Evolutionary conservation across 2,888 invertebrate genomes (phyloP).

Genomic region (Unio pictorum): DNA sequence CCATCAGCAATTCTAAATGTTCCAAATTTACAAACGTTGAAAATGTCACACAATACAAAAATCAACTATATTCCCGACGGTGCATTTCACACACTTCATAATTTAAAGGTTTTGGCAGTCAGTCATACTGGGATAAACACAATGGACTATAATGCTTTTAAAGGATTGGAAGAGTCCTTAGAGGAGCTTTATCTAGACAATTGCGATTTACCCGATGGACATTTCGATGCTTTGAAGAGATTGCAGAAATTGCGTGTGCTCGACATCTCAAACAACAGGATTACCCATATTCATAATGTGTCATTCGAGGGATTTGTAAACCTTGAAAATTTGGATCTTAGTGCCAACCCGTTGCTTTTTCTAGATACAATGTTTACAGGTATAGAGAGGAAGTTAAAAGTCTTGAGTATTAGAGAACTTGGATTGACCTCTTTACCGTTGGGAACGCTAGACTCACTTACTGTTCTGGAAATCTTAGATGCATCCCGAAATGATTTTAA

Average conservation of each 20-base stretch:
- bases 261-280: slow-evolving; percentile 32
- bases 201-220: slow-evolving; percentile 22
- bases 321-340: slow-evolving; percentile 28
- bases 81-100: slow-evolving; percentile 19
- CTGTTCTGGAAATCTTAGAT: slow-evolving; percentile 18
- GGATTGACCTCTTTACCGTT: slow-evolving; percentile 26
- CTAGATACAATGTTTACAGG: slow-evolving; percentile 33
- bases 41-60: slow-evolving; percentile 20
- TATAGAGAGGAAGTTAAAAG: slow-evolving; percentile 22
- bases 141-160: slow-evolving; percentile 19
- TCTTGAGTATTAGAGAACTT: slow-evolving; percentile 19
- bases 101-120: slow-evolving; percentile 22
- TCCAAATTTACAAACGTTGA: slow-evolving; percentile 18
- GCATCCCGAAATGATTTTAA: slow-evolving; percentile 29
- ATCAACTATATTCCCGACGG: slow-evolving; percentile 26
- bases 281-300: slow-evolving; percentile 34
- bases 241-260: slow-evolving; percentile 15
- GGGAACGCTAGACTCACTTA: slow-evolving; percentile 19
- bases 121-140: slow-evolving; percentile 25
- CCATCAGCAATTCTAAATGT: slow-evolving; percentile 20
- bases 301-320: slow-evolving; percentile 30
- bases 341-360: slow-evolving; percentile 26
- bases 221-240: slow-evolving; percentile 23
- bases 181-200: slow-evolving; percentile 16
- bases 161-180: slow-evolving; percentile 24